Percentiles rank a stretch among this genome's conserved stretches.
Evolutionary conservation across 2,797 vertebrate genomes (phyloP).

Genomic region (Epinephelus coioides): DNA sequence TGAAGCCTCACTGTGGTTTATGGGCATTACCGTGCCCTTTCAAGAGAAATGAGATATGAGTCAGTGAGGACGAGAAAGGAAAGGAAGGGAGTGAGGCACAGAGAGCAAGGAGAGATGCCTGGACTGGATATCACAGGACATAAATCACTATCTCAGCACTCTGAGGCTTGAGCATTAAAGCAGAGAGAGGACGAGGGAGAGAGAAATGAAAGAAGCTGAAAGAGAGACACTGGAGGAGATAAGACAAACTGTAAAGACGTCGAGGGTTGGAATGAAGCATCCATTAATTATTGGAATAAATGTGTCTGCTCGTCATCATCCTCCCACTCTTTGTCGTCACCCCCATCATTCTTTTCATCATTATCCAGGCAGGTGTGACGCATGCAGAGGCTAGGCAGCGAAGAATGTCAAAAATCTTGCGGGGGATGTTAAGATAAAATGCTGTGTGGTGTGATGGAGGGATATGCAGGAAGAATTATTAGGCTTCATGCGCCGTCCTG

Average conservation of each 20-base stretch:
- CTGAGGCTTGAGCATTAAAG: conserved; percentile 12
- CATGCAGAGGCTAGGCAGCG: conserved; percentile 12
- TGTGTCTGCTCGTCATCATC: conserved; percentile 29
- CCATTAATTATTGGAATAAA: conserved; percentile 45
- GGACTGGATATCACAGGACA: conserved; percentile 44
- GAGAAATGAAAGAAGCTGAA: conserved; percentile 6
- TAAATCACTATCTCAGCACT: conserved; percentile 56
- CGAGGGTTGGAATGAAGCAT: conserved; percentile 13
- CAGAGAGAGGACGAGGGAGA: not conserved
- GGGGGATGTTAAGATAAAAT: conserved; percentile 14
- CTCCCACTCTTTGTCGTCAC: conserved; percentile 39
- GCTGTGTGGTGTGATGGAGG: conserved; percentile 1
- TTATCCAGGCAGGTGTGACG: conserved; percentile 45
- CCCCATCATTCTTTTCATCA: conserved; percentile 24
- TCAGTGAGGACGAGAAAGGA: conserved; percentile 19
- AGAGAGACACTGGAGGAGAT: not conserved
- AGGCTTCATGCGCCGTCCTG: not conserved
- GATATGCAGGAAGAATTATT: conserved; percentile 20
- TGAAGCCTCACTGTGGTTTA: conserved; percentile 34
- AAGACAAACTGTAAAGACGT: conserved; percentile 17
- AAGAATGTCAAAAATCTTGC: conserved; percentile 42
- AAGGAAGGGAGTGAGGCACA: conserved; percentile 32
- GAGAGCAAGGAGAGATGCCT: conserved; percentile 46
- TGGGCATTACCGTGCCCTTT: conserved; percentile 29
- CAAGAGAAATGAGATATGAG: conserved; percentile 53